Evolutionary conservation across 2,888 invertebrate genomes (phyloP).

Genomic region (Mesorhabditis spiculigera): DNA sequence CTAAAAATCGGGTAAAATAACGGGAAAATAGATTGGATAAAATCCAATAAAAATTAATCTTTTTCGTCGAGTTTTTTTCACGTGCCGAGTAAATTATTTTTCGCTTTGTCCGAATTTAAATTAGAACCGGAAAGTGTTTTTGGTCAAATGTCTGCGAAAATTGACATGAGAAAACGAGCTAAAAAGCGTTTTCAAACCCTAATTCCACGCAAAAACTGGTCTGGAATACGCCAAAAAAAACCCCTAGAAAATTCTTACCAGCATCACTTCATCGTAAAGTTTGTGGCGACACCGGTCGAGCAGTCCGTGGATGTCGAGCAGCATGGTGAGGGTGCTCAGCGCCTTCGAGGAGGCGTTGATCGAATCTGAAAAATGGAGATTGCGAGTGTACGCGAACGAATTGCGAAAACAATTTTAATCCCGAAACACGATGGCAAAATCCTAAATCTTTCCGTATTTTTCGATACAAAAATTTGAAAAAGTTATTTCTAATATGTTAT

Average conservation of each 20-base stretch:
- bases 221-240: no score
- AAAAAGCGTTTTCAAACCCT: no score
- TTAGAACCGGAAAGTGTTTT: not conserved
- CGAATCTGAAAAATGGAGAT: conserved; percentile 18
- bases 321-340: conserved; percentile 31
- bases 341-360: conserved; percentile 20
- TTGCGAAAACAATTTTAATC: not conserved
- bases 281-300: conserved; percentile 34
- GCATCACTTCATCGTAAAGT: not conserved
- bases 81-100: not conserved
- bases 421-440: no score
- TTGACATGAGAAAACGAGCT: no score
- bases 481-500: no score
- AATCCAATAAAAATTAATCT: not conserved
- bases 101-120: not conserved
- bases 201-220: no score
- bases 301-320: conserved; percentile 38
- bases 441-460: no score
- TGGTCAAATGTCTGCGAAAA: conserved; percentile 24
- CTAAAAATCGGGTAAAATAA: not conserved
- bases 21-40: not conserved
- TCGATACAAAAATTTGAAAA: no score
- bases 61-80: conserved; percentile 11
- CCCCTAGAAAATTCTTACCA: not conserved
- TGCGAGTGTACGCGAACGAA: not conserved